phyloP scores from a whole-genome alignment of 92 coral and sea anemone genomes.

The Palythoa grandiflora region DNA sequence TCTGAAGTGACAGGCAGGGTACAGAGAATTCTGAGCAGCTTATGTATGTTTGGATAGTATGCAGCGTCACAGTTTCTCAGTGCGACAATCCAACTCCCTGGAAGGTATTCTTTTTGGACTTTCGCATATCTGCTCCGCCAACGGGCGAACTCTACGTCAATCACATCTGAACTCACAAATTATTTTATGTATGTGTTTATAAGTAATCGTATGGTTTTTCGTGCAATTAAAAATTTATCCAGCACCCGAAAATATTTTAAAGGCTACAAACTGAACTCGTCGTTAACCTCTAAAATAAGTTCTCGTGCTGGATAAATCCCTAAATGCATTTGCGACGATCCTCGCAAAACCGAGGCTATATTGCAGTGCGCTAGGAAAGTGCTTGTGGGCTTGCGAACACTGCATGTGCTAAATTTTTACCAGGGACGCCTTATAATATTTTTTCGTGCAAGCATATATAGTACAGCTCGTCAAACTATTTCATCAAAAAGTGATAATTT shows the following conservation, averaged over 20 bases:
- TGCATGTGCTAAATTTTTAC: background rate
- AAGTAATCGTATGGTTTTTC: too few relatives aligned
- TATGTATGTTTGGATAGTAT: background rate
- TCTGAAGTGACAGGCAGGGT: background rate
- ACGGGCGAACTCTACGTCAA: background rate
- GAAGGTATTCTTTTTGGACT: background rate
- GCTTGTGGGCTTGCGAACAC: background rate
- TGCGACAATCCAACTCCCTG: background rate
- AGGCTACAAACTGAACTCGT: too few relatives aligned
- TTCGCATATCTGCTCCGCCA: background rate
- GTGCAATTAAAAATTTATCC: too few relatives aligned
- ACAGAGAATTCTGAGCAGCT: background rate
- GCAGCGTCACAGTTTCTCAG: background rate
- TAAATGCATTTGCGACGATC: background rate
- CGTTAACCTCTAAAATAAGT: too few relatives aligned
- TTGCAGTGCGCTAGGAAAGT: background rate
- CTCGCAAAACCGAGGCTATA: background rate
- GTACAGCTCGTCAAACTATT: background rate
- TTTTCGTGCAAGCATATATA: background rate
- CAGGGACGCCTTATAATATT: background rate
- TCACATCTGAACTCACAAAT: background rate
- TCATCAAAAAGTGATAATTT: slow-evolving; percentile 6
- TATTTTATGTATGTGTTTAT: too few relatives aligned
- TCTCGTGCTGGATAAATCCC: too few relatives aligned
- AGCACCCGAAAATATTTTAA: too few relatives aligned